Base-by-base conservation (phyloP, 1,140 invertebrate species). In the Colletes latitarsis region DNA sequence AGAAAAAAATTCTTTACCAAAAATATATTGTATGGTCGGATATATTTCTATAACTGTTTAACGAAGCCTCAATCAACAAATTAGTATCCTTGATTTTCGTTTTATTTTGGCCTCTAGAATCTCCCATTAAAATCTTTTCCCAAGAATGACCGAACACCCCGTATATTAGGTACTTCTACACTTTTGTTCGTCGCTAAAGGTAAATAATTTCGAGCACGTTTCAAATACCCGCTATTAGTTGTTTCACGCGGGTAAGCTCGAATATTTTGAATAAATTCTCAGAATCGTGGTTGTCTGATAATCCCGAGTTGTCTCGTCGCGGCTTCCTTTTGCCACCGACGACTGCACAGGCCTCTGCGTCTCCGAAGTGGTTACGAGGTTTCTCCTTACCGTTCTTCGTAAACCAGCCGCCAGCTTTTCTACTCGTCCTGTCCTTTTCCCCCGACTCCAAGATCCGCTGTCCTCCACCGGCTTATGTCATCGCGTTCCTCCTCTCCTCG, bases 391-490 rank as follows among this genome's bases (percentile, higher is more conserved):
- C 10, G 67, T 62, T 46, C 49, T 49, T 41, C 30, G 63, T 10
- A 30, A 30, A 30, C 60, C 9, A 46, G 3, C 43, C 55, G 53
- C 73, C 63, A 77, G 68, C 82, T 87, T 83, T 82, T 83, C 30
- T 83, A 64, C 85, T 82, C 78, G 57, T 83, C 60, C 76, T 57
- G 30, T 19, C 30, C 57, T 69, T 73, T 53, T 10, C 21, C 46
- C 57, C 14, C 15, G 46, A 57, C 72, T 63, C 67, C 85, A 80
- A 89, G 87, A 89, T 89, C 83, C 87, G 86, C 86, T 63, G 21
- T 4, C 58, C 21, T 10, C 58, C 21, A 10, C 71, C 75, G 68
- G 85, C 88, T 89, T 89, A 89, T 88, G 86, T 89, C 88, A 83
- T 70, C 75, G 77, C 30, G 4, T 4, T 5, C 82, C 30, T 30